Conservation (phyloP, 2,113 vertebrate genomes). For the Rhea americana region DNA sequence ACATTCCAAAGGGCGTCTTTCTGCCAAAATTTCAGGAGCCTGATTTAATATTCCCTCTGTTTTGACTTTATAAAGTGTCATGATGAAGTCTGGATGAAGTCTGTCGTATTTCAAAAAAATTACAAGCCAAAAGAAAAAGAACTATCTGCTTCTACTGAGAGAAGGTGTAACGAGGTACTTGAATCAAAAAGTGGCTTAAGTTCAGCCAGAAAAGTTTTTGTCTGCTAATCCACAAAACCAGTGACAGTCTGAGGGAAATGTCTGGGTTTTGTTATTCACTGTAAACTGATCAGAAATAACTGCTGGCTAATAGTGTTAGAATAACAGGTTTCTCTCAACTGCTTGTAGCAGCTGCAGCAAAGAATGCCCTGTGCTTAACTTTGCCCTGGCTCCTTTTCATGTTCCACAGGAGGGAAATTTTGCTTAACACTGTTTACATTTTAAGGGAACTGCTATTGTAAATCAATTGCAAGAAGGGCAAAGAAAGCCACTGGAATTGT, state of each 20-base stretch:
- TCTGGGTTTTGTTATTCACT: background rate
- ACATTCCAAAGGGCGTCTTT: slow-evolving; percentile 31
- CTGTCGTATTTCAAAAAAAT: background rate
- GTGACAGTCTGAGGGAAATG: background rate
- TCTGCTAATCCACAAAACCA: background rate
- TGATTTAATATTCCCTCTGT: slow-evolving; percentile 11
- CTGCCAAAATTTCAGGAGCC: background rate
- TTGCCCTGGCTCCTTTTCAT: background rate
- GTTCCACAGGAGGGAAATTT: background rate
- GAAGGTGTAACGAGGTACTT: background rate
- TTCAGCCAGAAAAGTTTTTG: background rate
- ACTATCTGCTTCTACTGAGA: background rate
- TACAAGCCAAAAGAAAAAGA: background rate
- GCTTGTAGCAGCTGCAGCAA: background rate
- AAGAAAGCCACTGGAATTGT: background rate
- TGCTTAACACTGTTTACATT: background rate
- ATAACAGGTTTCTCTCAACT: background rate
- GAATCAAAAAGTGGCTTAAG: background rate
- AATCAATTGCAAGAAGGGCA: background rate
- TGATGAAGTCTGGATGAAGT: background rate
- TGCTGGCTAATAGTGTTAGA: background rate
- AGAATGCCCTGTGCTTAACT: background rate
- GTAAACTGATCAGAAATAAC: background rate
- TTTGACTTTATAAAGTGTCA: background rate
- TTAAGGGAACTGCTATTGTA: background rate